Evolutionary conservation across 2,797 vertebrate genomes (phyloP), one percentile per base, ranked within the genome.

Genomic region (Rhynchonycteris naso): DNA sequence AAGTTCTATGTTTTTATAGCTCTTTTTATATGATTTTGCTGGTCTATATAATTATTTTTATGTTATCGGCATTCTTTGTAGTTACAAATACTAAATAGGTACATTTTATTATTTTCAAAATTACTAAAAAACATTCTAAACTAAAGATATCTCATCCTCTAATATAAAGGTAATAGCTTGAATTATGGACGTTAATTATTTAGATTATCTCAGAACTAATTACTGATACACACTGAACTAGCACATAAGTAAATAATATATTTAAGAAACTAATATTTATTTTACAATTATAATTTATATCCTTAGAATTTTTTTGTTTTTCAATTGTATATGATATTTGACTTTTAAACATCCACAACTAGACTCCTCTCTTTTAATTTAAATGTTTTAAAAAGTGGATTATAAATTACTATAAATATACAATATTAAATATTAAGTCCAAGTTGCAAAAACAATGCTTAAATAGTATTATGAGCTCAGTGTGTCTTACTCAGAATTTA

Each of bases 61-160:
- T 75, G 72, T 85, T 5, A 47, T 21, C 71, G 1, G 71, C 2
- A 80, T 85, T 50, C 38, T 59, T 38, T 13, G 50, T 35, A 90
- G 35, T 30, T 75, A 71, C 89, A 88, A 11, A 16, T 75, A 52
- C 1, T 24, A 6, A 83, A 63, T 19, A 87, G 11, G 69, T 76
- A 91, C 95, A 65, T 19, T 50, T 7, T 65, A 61, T 88, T 43
- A 11, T 75, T 52, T 94, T 96, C 18, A 16, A 66, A 92, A 85
- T 56, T 72, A 58, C 65, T 89, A n/a, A 38, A 81, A 68, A 47
- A 4, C 50, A 75, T 54, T 69, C 52, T 74, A 26, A 65, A 80
- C 8, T 93, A 84, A 93, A 63, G 26, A 8, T 19, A 74, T 50
- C 18, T 47, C 6, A n/a, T 59, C 22, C 86, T 21, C 21, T 71